Evolutionary conservation across 2,113 vertebrate genomes (phyloP).

Genomic region (Pomatostomus ruficeps): DNA sequence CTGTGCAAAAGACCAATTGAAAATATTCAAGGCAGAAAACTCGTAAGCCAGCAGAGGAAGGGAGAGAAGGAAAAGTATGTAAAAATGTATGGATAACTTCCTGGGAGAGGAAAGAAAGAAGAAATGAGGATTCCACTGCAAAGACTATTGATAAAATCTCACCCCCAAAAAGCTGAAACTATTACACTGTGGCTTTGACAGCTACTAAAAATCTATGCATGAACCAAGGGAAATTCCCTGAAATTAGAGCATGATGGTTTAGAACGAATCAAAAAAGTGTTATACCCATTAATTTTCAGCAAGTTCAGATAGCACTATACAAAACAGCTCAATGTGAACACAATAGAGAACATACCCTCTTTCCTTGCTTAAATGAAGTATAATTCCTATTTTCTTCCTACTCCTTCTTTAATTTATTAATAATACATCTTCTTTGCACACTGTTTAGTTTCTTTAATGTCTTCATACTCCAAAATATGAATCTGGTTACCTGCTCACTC

Average conservation of each 20-base stretch:
- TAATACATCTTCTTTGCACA: neutral
- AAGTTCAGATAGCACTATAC: neutral
- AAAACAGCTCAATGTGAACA: neutral
- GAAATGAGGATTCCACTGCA: neutral
- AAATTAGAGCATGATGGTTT: neutral
- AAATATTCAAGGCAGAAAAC: neutral
- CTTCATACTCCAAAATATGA: neutral
- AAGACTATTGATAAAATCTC: neutral
- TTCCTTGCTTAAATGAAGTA: neutral
- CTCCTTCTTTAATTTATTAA: neutral
- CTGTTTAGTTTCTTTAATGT: neutral
- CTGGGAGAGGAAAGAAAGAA: neutral
- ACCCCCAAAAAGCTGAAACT: neutral
- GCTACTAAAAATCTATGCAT: neutral
- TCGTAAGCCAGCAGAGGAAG: neutral
- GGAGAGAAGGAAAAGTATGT: neutral
- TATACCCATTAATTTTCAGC: neutral
- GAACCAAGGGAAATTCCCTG: neutral
- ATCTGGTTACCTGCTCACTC: rapidly evolving
- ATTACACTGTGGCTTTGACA: neutral
- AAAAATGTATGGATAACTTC: neutral
- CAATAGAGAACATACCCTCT: neutral
- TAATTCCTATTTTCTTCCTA: neutral
- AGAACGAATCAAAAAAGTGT: neutral
- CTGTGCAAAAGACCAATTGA: neutral